Evolutionary conservation across 2,888 invertebrate genomes (phyloP), one percentile per base, ranked within the genome.

Genomic region (Capitulum mitella): DNA sequence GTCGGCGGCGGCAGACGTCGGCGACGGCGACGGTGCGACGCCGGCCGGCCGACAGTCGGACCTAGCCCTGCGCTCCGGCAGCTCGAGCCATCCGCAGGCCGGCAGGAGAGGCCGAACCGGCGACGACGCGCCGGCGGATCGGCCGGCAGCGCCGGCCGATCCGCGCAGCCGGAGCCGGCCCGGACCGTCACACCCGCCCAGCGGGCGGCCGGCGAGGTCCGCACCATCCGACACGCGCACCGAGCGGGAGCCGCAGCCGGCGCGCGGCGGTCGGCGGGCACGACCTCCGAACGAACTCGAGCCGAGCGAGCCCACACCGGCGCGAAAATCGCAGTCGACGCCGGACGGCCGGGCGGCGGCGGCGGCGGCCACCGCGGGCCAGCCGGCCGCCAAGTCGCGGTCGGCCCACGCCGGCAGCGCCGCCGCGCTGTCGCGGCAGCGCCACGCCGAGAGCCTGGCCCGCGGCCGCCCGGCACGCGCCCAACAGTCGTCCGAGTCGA

Each of bases 361-460:
- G 26, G 37, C 70, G 10, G 64, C 64, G 34, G 64, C 64, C 12
- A 22, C 37, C 5, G 34, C 10, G 22, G 34, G 37, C 34, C 34
- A 37, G 37, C n/a, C 22, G 22, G 64, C n/a, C 34, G 37, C 16
- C 34, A 34, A 70, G 70, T 70, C 70, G 12, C 37, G 70, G 3
- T 70, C 70, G 40, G 70, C 70, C 0, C 70, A 70, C 70, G 70
- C 70, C 37, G 70, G 70, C 40, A 70, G 19, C 70, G 70, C 70
- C 10, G 40, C 70, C 37, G 70, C 16, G 6, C 37, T 70, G 40
- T 40, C 5, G 2, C 37, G 40, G 40, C 70, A 70, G 3, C 37
- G 26, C 10, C 40, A 70, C 26, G 70, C 70, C 37, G 26, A 37
- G 37, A 40, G 10, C 1, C 70, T 40, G 40, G 70, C 70, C 26